These are phyloP conservation scores for Nasonia oneida DNA, from an alignment of 2,888 invertebrate species.

Conservation along the genomic window DNA sequence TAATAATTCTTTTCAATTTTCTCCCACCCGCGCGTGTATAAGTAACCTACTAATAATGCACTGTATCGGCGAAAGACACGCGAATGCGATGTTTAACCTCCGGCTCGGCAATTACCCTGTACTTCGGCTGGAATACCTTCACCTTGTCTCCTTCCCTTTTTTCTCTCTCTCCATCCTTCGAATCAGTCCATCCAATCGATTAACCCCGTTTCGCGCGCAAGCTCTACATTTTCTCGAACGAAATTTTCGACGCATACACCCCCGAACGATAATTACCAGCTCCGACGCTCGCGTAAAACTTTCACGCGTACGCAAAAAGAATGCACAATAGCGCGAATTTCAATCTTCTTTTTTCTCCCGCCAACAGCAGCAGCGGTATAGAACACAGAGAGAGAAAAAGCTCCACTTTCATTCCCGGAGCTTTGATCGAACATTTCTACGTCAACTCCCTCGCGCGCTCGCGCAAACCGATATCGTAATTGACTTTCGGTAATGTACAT, in stretches of 20 bases:
- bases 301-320: neutral
- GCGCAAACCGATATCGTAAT: constrained; percentile 45
- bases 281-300: neutral
- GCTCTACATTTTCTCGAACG: neutral
- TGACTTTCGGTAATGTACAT: constrained; percentile 47
- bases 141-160: neutral
- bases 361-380: neutral
- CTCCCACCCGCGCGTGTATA: neutral
- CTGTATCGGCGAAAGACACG: neutral
- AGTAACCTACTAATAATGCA: constrained; percentile 5
- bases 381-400: neutral
- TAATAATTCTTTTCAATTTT: constrained; percentile 19
- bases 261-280: neutral
- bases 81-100: neutral
- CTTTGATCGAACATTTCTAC: constrained; percentile 6
- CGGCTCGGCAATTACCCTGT: neutral
- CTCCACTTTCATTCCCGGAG: constrained; percentile 10
- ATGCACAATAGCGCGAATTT: neutral
- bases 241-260: neutral
- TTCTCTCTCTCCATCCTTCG: neutral
- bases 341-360: neutral
- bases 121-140: neutral
- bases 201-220: neutral
- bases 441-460: neutral
- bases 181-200: neutral